Evolutionary conservation across 2,888 invertebrate genomes (phyloP), one percentile per base, ranked within the genome.

Genomic region (Muscina levida): DNA sequence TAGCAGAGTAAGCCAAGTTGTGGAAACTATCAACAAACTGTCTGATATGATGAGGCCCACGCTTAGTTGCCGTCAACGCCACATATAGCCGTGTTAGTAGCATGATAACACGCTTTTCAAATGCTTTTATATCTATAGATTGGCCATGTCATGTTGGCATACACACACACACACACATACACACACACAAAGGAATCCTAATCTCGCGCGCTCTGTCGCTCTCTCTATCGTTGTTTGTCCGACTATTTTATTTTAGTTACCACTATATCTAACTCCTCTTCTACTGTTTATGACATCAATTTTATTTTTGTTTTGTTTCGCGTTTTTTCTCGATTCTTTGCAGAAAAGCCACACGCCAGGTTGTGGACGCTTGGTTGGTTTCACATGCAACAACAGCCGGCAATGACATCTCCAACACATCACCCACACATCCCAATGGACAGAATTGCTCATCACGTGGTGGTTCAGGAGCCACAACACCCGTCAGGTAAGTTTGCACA

Each of bases 281-380:
- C 19, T 10, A 6, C 8, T 22, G 10, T 10, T 31, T 8, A 31
- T 31, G 31, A 31, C 19, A 73, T 82, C 22, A 57, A 56, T 22
- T 51, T 59, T 22, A 51, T 39, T 70, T 57, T 37, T 75, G 22
- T 62, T 46, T 26, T 10, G 10, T 62, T 46, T 62, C 46, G 46
- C 46, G 42, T 76, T 76, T 70, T 11, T 26, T 10, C 19, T 66
- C 13, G 42, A 76, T 48, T 72, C 13, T 71, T 82, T 78, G 70
- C 84, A 96, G 97, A 91, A 97, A 98, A 92, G 97, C 97, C 85
- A 96, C 97, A 84, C 93, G 97, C 85, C 96, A 97, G 89, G 95
- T 97, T 88, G 97, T 98, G 86, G 97, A 98, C 91, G 94, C 95
- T 85, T 98, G 98, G 98, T 92, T 98, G 86, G 94, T 97, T 83